These are phyloP conservation scores for Deilephila porcellus DNA, from an alignment of 2,888 invertebrate genomes.

Conservation along the genomic window DNA sequence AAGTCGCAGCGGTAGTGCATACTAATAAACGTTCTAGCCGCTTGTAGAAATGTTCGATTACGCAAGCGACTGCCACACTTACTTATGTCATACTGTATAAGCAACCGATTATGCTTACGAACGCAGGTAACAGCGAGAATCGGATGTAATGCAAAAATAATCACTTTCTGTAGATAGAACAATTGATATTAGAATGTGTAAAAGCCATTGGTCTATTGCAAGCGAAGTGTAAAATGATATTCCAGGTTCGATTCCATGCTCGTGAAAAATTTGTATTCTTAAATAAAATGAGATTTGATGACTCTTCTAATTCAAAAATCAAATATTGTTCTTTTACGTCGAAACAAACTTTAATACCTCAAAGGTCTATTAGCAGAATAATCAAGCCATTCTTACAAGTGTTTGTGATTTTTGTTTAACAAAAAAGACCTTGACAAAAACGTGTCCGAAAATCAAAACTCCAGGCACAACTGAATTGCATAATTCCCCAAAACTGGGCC, in stretches of 20 bases:
- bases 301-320: no score
- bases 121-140: not conserved
- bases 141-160: not conserved
- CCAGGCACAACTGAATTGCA: slow-evolving; percentile 5
- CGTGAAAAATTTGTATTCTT: no score
- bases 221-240: no score
- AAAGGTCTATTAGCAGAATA: no score
- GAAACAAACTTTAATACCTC: no score
- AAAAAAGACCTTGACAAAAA: not conserved
- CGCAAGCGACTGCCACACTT: slow-evolving; percentile 8
- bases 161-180: not conserved
- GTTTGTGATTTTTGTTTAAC: not conserved
- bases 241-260: no score
- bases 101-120: not conserved
- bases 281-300: no score
- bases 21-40: slow-evolving; percentile 7
- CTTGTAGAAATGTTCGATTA: slow-evolving; percentile 5
- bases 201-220: no score
- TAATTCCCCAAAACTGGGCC: slow-evolving; percentile 49
- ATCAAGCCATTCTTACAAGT: no score
- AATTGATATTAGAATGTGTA: not conserved
- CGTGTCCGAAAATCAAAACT: slow-evolving; percentile 2
- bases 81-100: slow-evolving; percentile 15
- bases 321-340: no score
- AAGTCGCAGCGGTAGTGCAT: slow-evolving; percentile 13